Evolutionary conservation across 1,140 invertebrate species (phyloP), one percentile per base, ranked within the genome.

Genomic region (Spodoptera litura): DNA sequence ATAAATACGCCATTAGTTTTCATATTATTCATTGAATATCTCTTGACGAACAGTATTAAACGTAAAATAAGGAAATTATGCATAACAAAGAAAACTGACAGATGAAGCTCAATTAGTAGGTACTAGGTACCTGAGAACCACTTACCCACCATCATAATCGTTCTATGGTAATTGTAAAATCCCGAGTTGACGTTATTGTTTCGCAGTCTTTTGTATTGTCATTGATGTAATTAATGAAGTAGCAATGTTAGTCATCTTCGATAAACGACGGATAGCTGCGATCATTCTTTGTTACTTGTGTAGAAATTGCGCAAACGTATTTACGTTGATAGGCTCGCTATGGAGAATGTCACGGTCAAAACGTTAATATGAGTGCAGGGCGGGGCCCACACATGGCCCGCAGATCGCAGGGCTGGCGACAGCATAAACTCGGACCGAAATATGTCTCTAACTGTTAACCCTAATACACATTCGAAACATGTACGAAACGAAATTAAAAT

Each of bases 161-260:
- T 71, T 35, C 35, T 38, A n/a, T 66, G 44, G 58, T 59, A 49
- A 68, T 80, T 80, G 75, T 56, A 56, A 44, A 77, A 71, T 77
- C 74, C 74, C 79, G 15, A 49, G 56, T 72, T 56, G 64, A 31
- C 49, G 56, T 62, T 77, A 80, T 80, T 80, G 79, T 80, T 80
- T 64, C 27, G 61, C 71, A 70, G 53, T 72, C 56, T 72, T 61
- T 75, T 79, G 78, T 79, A 44, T 74, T 77, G 58, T 64, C 73
- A 72, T 52, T 53, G 44, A 62, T 64, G 55, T 56, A 77, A 77
- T 80, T 71, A 80, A 61, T 56, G 20, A 58, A 53, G 20, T 44
- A 25, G 55, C 56, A 44, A 15, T 68, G 59, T 79, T 74, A 74
- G 52, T 64, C 73, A 64, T 59, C 78, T 61, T 52, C 27, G 31